These are phyloP conservation scores for Petroica traversi DNA, from an alignment of 2,113 vertebrate genomes.

Conservation along the genomic window DNA sequence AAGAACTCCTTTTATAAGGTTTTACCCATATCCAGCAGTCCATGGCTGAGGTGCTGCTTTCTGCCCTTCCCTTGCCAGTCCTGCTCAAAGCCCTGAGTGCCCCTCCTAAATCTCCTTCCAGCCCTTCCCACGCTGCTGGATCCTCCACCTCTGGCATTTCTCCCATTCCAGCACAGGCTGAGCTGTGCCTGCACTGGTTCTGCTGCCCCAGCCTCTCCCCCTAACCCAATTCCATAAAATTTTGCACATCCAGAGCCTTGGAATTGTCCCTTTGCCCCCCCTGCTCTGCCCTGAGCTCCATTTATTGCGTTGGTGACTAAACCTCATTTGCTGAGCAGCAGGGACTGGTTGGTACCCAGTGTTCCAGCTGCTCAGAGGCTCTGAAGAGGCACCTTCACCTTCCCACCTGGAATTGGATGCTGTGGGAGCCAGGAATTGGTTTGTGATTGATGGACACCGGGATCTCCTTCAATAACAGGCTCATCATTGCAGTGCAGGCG, in stretches of 20 bases:
- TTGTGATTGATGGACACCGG: not conserved
- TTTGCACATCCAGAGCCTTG: not conserved
- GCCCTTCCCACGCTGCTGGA: not conserved
- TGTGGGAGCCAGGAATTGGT: rapidly evolving
- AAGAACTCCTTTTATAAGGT: no score
- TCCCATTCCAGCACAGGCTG: rapidly evolving
- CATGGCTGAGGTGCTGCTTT: not conserved
- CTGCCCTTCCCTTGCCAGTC: not conserved
- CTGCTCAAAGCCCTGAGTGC: no score
- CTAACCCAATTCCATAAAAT: not conserved
- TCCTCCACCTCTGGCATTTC: not conserved
- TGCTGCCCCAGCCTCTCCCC: not conserved
- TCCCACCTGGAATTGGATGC: not conserved
- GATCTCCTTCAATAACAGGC: not conserved
- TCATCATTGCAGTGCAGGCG: rapidly evolving
- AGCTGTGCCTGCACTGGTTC: not conserved
- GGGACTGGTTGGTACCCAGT: not conserved
- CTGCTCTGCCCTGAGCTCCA: not conserved
- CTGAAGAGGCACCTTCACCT: not conserved
- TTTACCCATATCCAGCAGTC: no score
- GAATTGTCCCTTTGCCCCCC: not conserved
- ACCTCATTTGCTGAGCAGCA: not conserved
- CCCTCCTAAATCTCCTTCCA: not conserved
- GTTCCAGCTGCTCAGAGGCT: not conserved
- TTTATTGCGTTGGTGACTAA: not conserved